A percentile compares a stretch with the other conserved stretches of the same genome.
Evolutionary conservation across 2,797 vertebrate species (phyloP).

Genomic region (Simalia tracyae): DNA sequence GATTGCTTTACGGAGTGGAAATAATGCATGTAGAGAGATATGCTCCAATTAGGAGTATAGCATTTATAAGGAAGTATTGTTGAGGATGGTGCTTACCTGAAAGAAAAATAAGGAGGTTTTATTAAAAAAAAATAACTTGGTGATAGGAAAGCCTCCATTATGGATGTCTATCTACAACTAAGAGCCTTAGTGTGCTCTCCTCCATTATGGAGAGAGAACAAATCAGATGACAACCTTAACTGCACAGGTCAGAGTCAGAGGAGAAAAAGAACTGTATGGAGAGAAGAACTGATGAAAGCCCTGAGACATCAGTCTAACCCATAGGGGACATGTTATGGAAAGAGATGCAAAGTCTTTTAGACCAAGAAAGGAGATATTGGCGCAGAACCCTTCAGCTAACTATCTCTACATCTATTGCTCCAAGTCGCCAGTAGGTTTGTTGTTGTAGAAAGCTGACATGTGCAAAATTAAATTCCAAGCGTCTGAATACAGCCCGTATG

Average conservation of each 20-base stretch:
- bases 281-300: neutral
- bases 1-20: neutral
- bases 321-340: neutral
- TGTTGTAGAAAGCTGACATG: neutral
- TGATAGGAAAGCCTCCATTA: neutral
- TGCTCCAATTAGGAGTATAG: neutral
- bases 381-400: neutral
- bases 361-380: neutral
- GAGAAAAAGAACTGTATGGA: neutral
- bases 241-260: neutral
- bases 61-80: neutral
- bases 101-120: neutral
- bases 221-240: neutral
- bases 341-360: neutral
- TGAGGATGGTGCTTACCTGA: neutral
- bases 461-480: neutral
- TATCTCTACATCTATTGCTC: neutral
- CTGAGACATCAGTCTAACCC: neutral
- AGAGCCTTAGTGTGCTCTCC: neutral
- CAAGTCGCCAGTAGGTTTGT: neutral
- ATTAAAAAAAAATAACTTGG: neutral
- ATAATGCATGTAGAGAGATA: neutral
- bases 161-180: neutral
- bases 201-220: neutral
- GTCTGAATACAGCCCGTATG: neutral